Evolutionary conservation across 2,888 invertebrate species (phyloP).

Genomic region (Meghimatium bilineatum): DNA sequence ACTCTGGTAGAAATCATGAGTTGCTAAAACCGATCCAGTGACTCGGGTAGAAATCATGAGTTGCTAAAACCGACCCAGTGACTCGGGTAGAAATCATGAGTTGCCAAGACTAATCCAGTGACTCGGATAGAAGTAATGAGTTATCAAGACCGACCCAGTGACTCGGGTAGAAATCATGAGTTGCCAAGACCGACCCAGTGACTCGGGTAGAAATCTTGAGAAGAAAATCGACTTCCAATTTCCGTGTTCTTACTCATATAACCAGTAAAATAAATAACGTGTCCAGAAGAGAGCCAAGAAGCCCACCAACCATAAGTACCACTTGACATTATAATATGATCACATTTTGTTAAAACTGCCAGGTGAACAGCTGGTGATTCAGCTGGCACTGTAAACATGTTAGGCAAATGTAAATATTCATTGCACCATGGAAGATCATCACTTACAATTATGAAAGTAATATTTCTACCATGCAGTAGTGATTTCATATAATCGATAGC

Average conservation of each 20-base stretch:
- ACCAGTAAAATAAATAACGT: constrained; percentile 1
- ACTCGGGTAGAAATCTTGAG: background rate
- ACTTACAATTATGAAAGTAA: background rate
- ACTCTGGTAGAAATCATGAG: too few species aligned
- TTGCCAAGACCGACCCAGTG: background rate
- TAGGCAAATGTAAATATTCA: background rate
- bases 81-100: too few species aligned
- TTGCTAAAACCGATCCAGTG: too few species aligned
- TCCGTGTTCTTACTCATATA: background rate
- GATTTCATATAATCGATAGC: constrained; percentile 19
- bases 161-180: too few species aligned
- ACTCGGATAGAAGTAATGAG: too few species aligned
- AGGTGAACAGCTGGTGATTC: background rate
- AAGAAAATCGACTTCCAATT: background rate
- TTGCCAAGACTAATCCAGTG: too few species aligned
- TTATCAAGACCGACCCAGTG: too few species aligned
- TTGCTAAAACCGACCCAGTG: too few species aligned
- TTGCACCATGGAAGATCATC: constrained; percentile 27
- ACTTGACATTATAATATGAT: constrained; percentile 13
- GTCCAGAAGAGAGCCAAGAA: constrained; percentile 6
- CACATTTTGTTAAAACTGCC: constrained; percentile 29
- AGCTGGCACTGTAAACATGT: background rate
- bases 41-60: too few species aligned
- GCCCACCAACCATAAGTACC: constrained; percentile 30
- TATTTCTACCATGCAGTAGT: background rate